phyloP scores from a whole-genome alignment of 1,140 invertebrate genomes.

The Megalopta genalis region DNA sequence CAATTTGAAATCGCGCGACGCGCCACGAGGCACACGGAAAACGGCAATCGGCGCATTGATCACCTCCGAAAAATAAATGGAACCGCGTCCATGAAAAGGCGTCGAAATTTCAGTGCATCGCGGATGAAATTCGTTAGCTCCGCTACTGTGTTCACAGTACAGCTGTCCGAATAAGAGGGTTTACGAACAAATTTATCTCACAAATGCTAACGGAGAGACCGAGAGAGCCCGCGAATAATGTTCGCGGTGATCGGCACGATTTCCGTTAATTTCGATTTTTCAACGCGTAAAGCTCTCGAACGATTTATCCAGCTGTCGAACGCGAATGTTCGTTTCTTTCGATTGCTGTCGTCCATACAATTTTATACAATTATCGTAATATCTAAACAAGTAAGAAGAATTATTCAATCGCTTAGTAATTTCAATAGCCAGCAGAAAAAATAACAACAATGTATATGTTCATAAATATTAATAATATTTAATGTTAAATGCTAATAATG shows the following conservation, averaged over 20 bases:
- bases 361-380: too few relatives aligned
- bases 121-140: constrained; percentile 59
- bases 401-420: too few relatives aligned
- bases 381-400: too few relatives aligned
- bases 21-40: constrained; percentile 2
- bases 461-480: too few relatives aligned
- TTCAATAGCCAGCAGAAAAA: too few relatives aligned
- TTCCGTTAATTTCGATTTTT: neutral
- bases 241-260: constrained; percentile 29
- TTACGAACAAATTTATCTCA: constrained; percentile 59
- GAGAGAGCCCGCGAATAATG: constrained; percentile 59
- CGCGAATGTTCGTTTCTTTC: too few relatives aligned
- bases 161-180: constrained; percentile 49
- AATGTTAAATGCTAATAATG: too few relatives aligned
- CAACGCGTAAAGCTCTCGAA: too few relatives aligned
- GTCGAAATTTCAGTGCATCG: constrained; percentile 39
- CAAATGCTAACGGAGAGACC: constrained; percentile 32
- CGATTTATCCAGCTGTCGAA: too few relatives aligned
- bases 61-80: constrained; percentile 9
- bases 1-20: constrained; percentile 11
- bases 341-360: too few relatives aligned
- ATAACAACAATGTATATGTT: too few relatives aligned
- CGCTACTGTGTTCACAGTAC: constrained; percentile 59
- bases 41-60: constrained; percentile 1
- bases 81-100: constrained; percentile 33